Evolutionary conservation across 2,113 vertebrate genomes (phyloP), one percentile per base, ranked within the genome.

Genomic region (Xyliphius kryptos): DNA sequence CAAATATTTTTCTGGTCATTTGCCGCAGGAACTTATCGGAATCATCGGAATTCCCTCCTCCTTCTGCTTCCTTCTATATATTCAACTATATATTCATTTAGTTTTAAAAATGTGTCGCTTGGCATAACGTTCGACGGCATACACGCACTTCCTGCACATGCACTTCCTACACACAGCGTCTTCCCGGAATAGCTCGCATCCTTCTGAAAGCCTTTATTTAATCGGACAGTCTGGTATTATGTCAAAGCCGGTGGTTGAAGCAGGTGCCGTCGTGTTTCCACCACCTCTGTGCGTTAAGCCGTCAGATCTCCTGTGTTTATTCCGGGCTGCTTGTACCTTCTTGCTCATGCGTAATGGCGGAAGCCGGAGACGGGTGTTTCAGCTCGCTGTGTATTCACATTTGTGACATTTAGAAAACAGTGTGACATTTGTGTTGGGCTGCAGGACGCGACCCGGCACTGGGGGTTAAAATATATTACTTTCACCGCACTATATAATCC

Each of bases 321-420:
- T 80, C 69, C 46, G 49, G 54, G 76, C 43, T 43, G 36, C 60
- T 79, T 67, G 74, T 77, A 72, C 71, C 79, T 66, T 17, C n/a
- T 44, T 16, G 38, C n/a, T 73, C 62, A 71, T 62, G 65, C 53
- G 32, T 38, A 58, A 69, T 53, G 71, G 51, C 11, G 16, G 77
- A 70, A 73, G 47, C 68, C 70, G 32, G 50, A 69, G 64, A 6
- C 37, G 59, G n/a, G 61, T 20, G 20, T 50, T 21, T 36, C 12
- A 2, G 49, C 52, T 69, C 66, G 38, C 51, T 54, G 48, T 71
- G 61, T 22, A 37, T 19, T 43, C 20, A 66, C 56, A 66, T n/a
- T n/a, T 61, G 62, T 68, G 63, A 56, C 67, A 66, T 73, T 77
- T 67, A 75, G 58, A 57, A 57, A 62, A 56, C 69, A 26, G 20